A percentile compares a stretch with the other conserved stretches of the same genome.
phyloP scores from a whole-genome alignment of 2,797 vertebrate genomes.

The Alosa sapidissima region DNA sequence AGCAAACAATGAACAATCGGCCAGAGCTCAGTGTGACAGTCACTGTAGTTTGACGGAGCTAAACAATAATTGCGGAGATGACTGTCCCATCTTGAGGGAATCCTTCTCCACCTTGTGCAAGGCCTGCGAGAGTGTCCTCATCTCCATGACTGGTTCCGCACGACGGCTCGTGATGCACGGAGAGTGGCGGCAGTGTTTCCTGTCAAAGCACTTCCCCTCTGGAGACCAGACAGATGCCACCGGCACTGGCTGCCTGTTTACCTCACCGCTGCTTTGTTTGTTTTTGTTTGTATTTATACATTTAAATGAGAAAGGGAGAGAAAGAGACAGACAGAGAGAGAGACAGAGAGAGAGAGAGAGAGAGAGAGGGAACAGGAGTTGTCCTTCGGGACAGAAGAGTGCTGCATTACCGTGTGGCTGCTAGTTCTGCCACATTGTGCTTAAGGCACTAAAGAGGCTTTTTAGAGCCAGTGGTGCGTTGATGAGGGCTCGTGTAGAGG shows the following conservation, averaged over 20 bases:
- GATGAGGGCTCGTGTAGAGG: background rate
- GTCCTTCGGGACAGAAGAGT: background rate
- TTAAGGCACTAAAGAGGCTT: slow-evolving; percentile 6
- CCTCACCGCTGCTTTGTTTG: background rate
- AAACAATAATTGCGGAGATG: no score
- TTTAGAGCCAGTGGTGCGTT: background rate
- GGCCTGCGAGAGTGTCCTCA: background rate
- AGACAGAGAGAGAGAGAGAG: background rate
- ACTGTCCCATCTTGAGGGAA: background rate
- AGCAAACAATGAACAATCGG: no score
- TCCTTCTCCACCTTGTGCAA: background rate
- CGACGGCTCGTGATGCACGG: background rate
- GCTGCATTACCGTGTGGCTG: background rate
- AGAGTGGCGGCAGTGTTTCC: background rate
- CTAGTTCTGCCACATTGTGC: background rate
- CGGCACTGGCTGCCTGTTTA: background rate
- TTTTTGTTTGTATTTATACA: background rate
- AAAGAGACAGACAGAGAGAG: background rate
- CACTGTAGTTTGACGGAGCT: no score
- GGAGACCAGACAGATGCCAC: background rate
- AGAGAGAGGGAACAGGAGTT: background rate
- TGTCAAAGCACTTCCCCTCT: background rate
- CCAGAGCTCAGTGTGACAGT: no score
- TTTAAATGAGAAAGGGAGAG: background rate
- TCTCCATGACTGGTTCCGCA: background rate